Base-by-base conservation (phyloP, 2,797 vertebrate genomes). In the Craterocephalus amniculus region DNA sequence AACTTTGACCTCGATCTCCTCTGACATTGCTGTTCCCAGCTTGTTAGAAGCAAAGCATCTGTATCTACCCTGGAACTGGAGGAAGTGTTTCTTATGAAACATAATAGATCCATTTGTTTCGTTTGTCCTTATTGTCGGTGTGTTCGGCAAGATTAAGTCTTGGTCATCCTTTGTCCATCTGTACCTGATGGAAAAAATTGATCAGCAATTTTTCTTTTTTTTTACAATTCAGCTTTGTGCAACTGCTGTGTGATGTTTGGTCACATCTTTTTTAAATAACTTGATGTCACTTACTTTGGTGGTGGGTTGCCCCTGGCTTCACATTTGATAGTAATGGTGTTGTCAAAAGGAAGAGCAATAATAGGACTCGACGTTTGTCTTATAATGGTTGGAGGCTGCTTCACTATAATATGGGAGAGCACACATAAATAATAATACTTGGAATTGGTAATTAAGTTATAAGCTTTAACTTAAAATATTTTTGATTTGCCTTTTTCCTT, bases 261-360 rank as follows among this genome's bases (percentile, higher is more conserved):
- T 54, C 4, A 60, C 36, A 31, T 14, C 8, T 49, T 57, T 57
- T 11, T 32, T 6, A 35, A 29, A 12, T n/a, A 27, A 57, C 11
- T 60, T 52, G 52, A 20, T 51, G 26, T 66, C 34, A 95, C 97
- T 95, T 92, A 99, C 97, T 4, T 81, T 80, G 97, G 97, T 29
- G 91, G 88, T 0, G 98, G 97, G 75, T 97, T 99, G 74, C 97
- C 97, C 88, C 71, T 95, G 31, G 96, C 98, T 85, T 98, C 95
- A 87, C 98, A 99, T 59, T 87, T 94, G 45, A 99, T 88, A 9
- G 88, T 93, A 43, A 97, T 91, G 32, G 87, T 92, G 24, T 94
- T 93, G 40, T 98, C 96, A 18, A 94, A 95, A 14, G 96, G 95
- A 81, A 97, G 95, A 32, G 93, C 96, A 16, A 97, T 92, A 74